A percentile compares a stretch with the other conserved stretches of the same genome.
Conservation (phyloP, 2,888 invertebrate genomes). For the Melikaiella ostensackeni region DNA sequence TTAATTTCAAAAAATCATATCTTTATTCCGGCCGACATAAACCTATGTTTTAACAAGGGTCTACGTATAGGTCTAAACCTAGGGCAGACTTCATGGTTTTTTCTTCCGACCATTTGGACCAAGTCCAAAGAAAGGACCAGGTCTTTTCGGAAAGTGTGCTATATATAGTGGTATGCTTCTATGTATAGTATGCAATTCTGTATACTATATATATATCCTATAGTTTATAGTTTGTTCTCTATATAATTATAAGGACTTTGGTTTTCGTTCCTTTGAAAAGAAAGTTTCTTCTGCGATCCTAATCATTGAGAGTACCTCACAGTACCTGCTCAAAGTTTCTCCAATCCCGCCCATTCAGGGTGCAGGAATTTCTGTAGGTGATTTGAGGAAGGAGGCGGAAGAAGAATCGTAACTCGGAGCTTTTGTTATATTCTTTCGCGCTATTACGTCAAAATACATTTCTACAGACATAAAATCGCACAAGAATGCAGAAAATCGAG, state of each 20-base stretch:
- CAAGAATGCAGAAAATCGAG: slow-evolving; percentile 5
- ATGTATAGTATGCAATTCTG: not conserved
- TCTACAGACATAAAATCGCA: not conserved
- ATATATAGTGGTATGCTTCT: no score
- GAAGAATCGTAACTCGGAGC: slow-evolving; percentile 1
- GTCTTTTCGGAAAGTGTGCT: no score
- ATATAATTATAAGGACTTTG: not conserved
- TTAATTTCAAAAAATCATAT: no score
- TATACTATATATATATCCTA: not conserved
- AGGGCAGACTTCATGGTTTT: no score
- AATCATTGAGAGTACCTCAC: slow-evolving; percentile 12
- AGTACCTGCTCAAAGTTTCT: slow-evolving; percentile 21
- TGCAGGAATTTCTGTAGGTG: slow-evolving; percentile 26
- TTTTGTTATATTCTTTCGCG: slow-evolving; percentile 12
- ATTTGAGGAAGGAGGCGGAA: slow-evolving; percentile 10
- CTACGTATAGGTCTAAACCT: no score
- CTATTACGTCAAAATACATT: slow-evolving; percentile 20
- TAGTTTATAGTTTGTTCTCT: not conserved
- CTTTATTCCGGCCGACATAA: no score
- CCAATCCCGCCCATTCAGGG: slow-evolving; percentile 15
- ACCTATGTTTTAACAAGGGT: no score
- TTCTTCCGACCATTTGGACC: no score
- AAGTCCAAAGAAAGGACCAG: no score
- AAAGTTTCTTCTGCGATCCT: not conserved
- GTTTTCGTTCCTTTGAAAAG: slow-evolving; percentile 19